Evolutionary conservation across 1,140 invertebrate genomes (phyloP), one percentile per base, ranked within the genome.

Genomic region (Bombus waltoni): DNA sequence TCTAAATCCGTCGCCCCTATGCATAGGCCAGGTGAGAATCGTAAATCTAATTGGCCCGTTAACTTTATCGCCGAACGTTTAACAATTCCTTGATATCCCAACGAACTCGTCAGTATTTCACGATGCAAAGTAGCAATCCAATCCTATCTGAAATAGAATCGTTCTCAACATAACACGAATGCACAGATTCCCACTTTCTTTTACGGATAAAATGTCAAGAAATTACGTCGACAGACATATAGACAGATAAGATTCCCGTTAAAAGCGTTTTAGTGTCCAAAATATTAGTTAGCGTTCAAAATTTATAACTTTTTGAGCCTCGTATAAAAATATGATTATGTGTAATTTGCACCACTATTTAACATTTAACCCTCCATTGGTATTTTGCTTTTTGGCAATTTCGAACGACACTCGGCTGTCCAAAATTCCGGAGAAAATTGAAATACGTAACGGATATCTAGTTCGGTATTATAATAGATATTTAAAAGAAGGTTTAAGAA

Each of bases 11-110:
- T 83, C 53, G 28, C 71, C 1, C 32, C 40, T 76, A 35, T 18
- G 74, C n/a, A 71, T 85, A 77, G 81, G 40, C 18, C 32, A 47
- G 68, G 32, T 66, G 71, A 80, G 47, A 80, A 80, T 86, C 47
- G n/a, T 47, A 68, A 59, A 78, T 53, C 32, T 47, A 65, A 72
- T 77, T 80, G 28, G 0, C 5, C 18, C 28, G 68, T 57, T 71
- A 81, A 71, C 3, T 81, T 72, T 59, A 59, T 44, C 11, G 10
- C 6, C 1, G 32, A 38, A 3, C 1, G 22, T 35, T 59, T 72
- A 73, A 59, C 28, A 18, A 65, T 71, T 81, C 18, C 25, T 38
- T 42, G 10, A 62, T 65, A 40, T 11, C 6, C 1, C 11, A 42
- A n/a, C 15, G 9, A 42, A 42, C 0, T n/a, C 1, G 10, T 32